Evolutionary conservation across 2,888 invertebrate genomes (phyloP).

Genomic region (Phymatocera aterrima): DNA sequence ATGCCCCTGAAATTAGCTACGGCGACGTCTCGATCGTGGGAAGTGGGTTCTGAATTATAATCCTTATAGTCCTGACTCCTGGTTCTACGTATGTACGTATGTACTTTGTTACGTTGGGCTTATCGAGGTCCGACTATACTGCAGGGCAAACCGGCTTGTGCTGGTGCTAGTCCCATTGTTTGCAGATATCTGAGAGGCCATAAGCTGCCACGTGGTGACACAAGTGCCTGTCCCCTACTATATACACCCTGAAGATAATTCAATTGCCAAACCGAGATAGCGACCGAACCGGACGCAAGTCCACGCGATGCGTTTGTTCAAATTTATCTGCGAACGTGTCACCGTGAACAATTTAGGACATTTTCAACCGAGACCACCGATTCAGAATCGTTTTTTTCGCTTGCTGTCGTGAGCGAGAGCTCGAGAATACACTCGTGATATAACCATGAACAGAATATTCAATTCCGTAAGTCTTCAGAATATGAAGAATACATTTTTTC

Average conservation of each 20-base stretch:
- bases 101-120: not conserved
- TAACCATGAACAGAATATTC: too few species aligned
- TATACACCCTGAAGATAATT: slow-evolving; percentile 41
- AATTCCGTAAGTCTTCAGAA: too few species aligned
- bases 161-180: slow-evolving; percentile 56
- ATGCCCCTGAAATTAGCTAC: slow-evolving; percentile 51
- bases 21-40: slow-evolving; percentile 52
- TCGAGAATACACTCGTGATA: too few species aligned
- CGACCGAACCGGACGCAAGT: slow-evolving; percentile 26
- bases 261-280: slow-evolving; percentile 44
- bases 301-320: slow-evolving; percentile 32
- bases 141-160: slow-evolving; percentile 42
- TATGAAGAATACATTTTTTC: too few species aligned
- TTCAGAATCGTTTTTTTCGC: not conserved
- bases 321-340: slow-evolving; percentile 37
- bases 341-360: slow-evolving; percentile 30
- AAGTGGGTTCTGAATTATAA: slow-evolving; percentile 46
- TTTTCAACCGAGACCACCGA: slow-evolving; percentile 4
- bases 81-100: too few species aligned
- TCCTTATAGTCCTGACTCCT: slow-evolving; percentile 17
- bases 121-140: slow-evolving; percentile 35
- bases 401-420: too few species aligned
- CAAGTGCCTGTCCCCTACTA: slow-evolving; percentile 28
- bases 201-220: slow-evolving; percentile 59
- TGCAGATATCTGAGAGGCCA: slow-evolving; percentile 57